These are phyloP conservation scores for Zoanthus gigantus DNA, from an alignment of 92 coral and sea anemone species.

Conservation along the genomic window DNA sequence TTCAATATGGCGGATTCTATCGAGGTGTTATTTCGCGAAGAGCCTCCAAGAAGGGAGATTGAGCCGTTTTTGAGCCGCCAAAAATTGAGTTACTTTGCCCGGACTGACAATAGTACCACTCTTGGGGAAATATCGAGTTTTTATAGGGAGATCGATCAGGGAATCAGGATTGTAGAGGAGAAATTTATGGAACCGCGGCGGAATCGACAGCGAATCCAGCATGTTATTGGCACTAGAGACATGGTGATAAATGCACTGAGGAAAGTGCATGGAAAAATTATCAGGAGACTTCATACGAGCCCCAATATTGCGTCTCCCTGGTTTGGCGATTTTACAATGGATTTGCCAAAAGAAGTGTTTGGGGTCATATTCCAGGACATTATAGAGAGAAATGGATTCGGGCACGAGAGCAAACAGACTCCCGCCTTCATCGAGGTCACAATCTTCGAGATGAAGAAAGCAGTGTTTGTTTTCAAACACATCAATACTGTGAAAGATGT, in stretches of 20 bases:
- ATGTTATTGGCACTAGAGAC: conserved; percentile 45
- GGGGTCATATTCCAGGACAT: conserved; percentile 49
- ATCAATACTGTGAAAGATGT: conserved; percentile 51
- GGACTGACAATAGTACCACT: conserved; percentile 44
- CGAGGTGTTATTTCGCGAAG: conserved; percentile 8
- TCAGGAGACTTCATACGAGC: conserved; percentile 55
- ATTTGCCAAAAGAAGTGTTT: conserved; percentile 68
- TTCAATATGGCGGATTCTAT: conserved; percentile 6
- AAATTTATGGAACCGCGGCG: conserved; percentile 58
- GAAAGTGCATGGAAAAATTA: conserved; percentile 65
- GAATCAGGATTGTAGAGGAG: conserved; percentile 49
- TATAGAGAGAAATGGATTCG: conserved; percentile 42
- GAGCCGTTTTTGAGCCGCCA: conserved; percentile 40
- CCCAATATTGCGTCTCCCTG: conserved; percentile 59
- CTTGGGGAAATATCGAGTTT: conserved; percentile 44
- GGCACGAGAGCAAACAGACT: conserved; percentile 33
- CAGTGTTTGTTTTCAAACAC: conserved; percentile 55
- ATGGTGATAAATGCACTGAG: conserved; percentile 57
- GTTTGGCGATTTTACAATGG: conserved; percentile 66
- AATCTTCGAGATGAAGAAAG: conserved; percentile 53
- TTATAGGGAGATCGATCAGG: conserved; percentile 56
- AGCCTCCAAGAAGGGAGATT: conserved; percentile 51
- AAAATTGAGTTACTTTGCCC: conserved; percentile 43
- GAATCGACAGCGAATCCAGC: conserved; percentile 61
- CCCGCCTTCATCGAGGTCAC: conserved; percentile 26